Conservation (phyloP, 2,113 vertebrate species). For the Coturnix japonica region DNA sequence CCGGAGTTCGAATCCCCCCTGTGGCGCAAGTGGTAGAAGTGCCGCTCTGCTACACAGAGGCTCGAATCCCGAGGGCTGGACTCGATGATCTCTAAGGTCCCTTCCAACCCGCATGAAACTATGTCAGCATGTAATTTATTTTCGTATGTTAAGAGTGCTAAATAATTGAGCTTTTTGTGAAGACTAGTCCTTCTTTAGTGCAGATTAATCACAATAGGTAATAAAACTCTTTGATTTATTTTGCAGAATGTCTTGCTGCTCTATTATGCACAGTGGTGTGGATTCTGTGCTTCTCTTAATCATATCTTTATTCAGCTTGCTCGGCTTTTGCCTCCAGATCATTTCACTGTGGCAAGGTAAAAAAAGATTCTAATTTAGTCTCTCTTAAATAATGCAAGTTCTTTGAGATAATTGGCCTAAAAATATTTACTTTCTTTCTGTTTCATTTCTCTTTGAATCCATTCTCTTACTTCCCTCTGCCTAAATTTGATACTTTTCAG, state of each 20-base stretch:
- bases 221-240: background rate
- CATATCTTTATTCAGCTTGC: conserved; percentile 93
- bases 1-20: too few relatives aligned
- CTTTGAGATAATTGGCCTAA: background rate
- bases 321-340: conserved; percentile 84
- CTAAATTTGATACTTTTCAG: background rate
- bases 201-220: background rate
- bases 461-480: background rate
- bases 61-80: too few relatives aligned
- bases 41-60: too few relatives aligned
- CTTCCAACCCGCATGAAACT: too few relatives aligned
- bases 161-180: background rate
- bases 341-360: conserved; percentile 90
- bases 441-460: background rate
- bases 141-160: background rate
- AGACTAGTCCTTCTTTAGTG: background rate
- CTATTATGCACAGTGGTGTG: conserved; percentile 95
- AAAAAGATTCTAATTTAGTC: background rate
- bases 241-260: conserved; percentile 91
- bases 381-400: background rate
- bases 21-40: too few relatives aligned
- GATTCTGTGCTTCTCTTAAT: conserved; percentile 94
- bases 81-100: too few relatives aligned
- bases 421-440: background rate
- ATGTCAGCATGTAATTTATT: background rate